Evolutionary conservation across 2,797 vertebrate genomes (phyloP).

Genomic region (Ciconia nigra): DNA sequence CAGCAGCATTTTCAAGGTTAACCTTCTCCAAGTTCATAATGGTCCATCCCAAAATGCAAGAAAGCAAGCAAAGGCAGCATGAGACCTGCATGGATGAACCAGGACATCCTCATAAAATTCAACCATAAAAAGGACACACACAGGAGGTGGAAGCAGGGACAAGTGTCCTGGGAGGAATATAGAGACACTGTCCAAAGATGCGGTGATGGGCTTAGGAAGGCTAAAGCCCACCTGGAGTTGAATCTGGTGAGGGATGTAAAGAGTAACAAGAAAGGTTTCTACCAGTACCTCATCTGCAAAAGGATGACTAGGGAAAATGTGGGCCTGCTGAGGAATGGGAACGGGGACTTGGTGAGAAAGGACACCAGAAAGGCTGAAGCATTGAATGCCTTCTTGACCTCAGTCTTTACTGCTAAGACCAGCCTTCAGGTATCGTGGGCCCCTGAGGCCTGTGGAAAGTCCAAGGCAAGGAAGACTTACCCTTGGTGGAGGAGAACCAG

Average conservation of each 20-base stretch:
- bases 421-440: background rate
- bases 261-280: background rate
- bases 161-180: background rate
- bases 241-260: background rate
- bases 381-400: background rate
- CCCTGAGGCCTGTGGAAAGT: background rate
- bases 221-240: background rate
- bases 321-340: background rate
- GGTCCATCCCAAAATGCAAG: background rate
- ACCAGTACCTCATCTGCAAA: background rate
- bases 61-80: background rate
- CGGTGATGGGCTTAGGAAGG: background rate
- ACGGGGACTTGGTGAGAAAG: background rate
- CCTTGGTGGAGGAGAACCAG: background rate
- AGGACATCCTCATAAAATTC: background rate
- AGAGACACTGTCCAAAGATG: background rate
- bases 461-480: background rate
- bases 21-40: background rate
- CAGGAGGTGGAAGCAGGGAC: background rate
- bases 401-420: background rate
- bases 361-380: background rate
- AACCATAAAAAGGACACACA: background rate
- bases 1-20: background rate
- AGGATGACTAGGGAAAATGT: background rate
- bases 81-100: background rate